Conservation (phyloP, 2,797 vertebrate species). For the Malacoctenus gilli region DNA sequence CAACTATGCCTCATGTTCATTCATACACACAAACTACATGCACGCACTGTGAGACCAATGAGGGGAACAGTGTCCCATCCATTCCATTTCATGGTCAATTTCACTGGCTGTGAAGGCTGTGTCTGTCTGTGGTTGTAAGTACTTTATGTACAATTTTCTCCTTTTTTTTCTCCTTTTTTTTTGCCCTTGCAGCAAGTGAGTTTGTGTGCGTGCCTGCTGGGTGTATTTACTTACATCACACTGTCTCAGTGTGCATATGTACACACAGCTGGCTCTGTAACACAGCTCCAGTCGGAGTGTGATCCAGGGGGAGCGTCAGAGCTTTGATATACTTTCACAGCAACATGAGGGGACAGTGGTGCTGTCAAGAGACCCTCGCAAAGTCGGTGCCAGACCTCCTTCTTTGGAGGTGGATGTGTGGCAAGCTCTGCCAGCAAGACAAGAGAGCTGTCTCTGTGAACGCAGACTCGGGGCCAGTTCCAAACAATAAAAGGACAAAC, state of each 20-base stretch:
- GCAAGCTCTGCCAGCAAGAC: too few species aligned
- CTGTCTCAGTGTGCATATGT: slow-evolving; percentile 64
- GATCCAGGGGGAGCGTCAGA: slow-evolving; percentile 44
- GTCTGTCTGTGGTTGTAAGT: slow-evolving; percentile 29
- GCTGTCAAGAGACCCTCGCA: slow-evolving; percentile 45
- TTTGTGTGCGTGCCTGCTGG: slow-evolving; percentile 51
- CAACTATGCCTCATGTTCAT: neutral
- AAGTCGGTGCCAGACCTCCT: slow-evolving; percentile 36
- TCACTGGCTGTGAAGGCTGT: slow-evolving; percentile 39
- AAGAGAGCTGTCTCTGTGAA: too few species aligned
- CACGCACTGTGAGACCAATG: slow-evolving; percentile 35
- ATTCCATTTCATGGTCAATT: slow-evolving; percentile 64
- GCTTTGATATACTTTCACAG: slow-evolving; percentile 56
- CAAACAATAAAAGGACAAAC: too few species aligned
- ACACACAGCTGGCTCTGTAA: slow-evolving; percentile 62
- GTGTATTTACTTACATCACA: slow-evolving; percentile 63
- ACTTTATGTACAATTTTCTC: slow-evolving; percentile 43
- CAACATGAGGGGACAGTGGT: slow-evolving; percentile 30
- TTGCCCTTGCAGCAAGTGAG: slow-evolving; percentile 35
- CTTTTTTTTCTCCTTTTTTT: slow-evolving; percentile 25
- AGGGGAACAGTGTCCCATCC: slow-evolving; percentile 62
- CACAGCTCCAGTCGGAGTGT: slow-evolving; percentile 40
- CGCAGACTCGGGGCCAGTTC: too few species aligned
- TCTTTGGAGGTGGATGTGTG: slow-evolving; percentile 26
- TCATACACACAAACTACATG: slow-evolving; percentile 21